Conservation (phyloP, 2,113 vertebrate genomes). For the Aepyceros melampus region DNA sequence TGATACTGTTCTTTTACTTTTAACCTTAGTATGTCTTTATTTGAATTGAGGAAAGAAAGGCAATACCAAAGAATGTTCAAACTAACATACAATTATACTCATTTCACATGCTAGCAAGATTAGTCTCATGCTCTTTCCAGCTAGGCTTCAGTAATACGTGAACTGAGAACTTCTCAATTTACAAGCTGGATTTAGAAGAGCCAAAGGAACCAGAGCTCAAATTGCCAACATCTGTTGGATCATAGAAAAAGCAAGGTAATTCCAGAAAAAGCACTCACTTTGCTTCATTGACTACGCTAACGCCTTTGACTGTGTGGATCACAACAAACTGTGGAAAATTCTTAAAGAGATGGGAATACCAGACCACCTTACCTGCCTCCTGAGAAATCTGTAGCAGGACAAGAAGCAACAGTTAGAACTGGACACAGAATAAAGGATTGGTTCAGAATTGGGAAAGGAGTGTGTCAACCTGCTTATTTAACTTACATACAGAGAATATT, state of each 20-base stretch:
- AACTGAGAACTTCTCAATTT: not conserved
- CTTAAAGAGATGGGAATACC: not conserved
- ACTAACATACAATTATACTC: not conserved
- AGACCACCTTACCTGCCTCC: not conserved
- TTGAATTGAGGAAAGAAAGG: not conserved
- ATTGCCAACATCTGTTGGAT: not conserved
- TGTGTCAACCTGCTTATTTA: not conserved
- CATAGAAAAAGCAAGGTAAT: not conserved
- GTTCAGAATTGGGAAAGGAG: not conserved
- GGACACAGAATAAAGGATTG: not conserved
- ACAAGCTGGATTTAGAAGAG: not conserved
- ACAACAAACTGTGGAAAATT: not conserved
- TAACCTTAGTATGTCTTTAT: not conserved
- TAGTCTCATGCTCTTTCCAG: not conserved
- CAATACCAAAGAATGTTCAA: not conserved
- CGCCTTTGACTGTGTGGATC: not conserved
- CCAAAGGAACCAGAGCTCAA: not conserved
- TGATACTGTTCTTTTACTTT: not conserved
- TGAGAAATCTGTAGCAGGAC: not conserved
- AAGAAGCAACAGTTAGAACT: not conserved
- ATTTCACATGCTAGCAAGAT: not conserved
- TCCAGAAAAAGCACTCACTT: not conserved
- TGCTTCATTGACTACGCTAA: not conserved
- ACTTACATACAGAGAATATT: not conserved
- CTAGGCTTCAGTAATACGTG: not conserved